phyloP scores from a whole-genome alignment of 2,888 invertebrate species.

The Limulus polyphemus region DNA sequence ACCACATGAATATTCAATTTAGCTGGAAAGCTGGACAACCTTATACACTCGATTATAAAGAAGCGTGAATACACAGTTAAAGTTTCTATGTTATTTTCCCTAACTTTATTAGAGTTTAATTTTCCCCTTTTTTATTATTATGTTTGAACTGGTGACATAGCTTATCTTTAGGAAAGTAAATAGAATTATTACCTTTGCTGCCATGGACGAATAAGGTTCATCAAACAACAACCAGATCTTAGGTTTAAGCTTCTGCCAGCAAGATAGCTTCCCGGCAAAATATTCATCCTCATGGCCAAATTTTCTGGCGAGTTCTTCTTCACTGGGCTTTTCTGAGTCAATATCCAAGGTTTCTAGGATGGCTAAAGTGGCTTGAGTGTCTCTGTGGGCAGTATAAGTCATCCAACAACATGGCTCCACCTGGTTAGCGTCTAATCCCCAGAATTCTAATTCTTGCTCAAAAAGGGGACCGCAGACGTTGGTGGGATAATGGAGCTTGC shows the following conservation, averaged over 20 bases:
- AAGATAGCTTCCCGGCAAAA: slow-evolving; percentile 38
- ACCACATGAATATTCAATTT: no score
- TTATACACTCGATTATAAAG: no score
- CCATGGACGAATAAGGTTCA: slow-evolving; percentile 43
- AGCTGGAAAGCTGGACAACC: no score
- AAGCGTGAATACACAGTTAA: no score
- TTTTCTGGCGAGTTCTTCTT: slow-evolving; percentile 45
- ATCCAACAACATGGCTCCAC: slow-evolving; percentile 47
- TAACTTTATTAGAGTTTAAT: no score
- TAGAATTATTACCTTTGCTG: slow-evolving; percentile 39
- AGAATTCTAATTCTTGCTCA: slow-evolving; percentile 44
- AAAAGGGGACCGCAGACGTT: slow-evolving; percentile 45
- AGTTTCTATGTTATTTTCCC: no score
- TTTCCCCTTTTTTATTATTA: no score
- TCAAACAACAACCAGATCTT: slow-evolving; percentile 45
- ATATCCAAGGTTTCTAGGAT: slow-evolving; percentile 44
- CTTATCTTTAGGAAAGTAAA: background rate
- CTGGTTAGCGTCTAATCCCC: slow-evolving; percentile 44
- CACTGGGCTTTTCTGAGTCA: slow-evolving; percentile 43
- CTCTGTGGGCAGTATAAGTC: slow-evolving; percentile 48
- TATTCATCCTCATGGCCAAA: slow-evolving; percentile 42
- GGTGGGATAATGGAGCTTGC: slow-evolving; percentile 44
- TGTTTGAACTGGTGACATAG: background rate
- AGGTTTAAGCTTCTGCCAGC: slow-evolving; percentile 43
- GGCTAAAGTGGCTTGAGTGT: slow-evolving; percentile 43